Evolutionary conservation across 2,797 vertebrate species (phyloP).

Genomic region (Sebastes flavidus): DNA sequence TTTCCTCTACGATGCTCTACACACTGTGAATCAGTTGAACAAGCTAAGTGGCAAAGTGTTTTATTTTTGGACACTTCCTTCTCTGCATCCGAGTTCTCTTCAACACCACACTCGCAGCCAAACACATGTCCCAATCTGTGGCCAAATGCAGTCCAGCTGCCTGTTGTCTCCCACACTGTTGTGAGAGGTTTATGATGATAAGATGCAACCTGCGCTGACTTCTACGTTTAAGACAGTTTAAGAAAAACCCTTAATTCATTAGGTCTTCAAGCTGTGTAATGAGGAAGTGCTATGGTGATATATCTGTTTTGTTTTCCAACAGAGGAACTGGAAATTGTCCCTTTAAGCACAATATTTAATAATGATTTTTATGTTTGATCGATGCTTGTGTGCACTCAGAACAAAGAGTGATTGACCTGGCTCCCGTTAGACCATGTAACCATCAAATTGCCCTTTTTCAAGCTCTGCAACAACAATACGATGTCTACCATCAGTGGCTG

Average conservation of each 20-base stretch:
- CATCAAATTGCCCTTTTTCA: background rate
- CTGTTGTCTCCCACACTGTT: slow-evolving; percentile 63
- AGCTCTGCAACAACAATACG: background rate
- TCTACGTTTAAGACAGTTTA: slow-evolving; percentile 30
- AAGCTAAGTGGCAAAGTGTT: slow-evolving; percentile 37
- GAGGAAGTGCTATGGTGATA: slow-evolving; percentile 34
- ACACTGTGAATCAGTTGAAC: slow-evolving; percentile 5
- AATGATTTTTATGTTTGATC: slow-evolving; percentile 10
- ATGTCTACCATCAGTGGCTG: slow-evolving; percentile 5
- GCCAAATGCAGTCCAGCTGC: slow-evolving; percentile 68
- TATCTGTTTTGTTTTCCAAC: slow-evolving; percentile 40
- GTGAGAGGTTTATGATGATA: slow-evolving; percentile 72
- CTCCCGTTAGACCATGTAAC: slow-evolving; percentile 1
- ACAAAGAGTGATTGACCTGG: background rate
- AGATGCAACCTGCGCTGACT: slow-evolving; percentile 47
- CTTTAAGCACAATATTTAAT: background rate
- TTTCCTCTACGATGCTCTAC: background rate
- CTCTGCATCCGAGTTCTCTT: slow-evolving; percentile 38
- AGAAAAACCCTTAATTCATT: slow-evolving; percentile 40
- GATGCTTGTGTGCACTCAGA: background rate
- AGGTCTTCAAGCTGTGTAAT: slow-evolving; percentile 44
- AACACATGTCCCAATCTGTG: slow-evolving; percentile 69
- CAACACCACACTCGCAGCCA: slow-evolving; percentile 20
- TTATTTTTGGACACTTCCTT: slow-evolving; percentile 49
- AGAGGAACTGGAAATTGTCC: slow-evolving; percentile 3